Percentiles rank a stretch among this genome's conserved stretches.
phyloP scores from a whole-genome alignment of 2,888 invertebrate species.

The Diplolepis rosae region DNA sequence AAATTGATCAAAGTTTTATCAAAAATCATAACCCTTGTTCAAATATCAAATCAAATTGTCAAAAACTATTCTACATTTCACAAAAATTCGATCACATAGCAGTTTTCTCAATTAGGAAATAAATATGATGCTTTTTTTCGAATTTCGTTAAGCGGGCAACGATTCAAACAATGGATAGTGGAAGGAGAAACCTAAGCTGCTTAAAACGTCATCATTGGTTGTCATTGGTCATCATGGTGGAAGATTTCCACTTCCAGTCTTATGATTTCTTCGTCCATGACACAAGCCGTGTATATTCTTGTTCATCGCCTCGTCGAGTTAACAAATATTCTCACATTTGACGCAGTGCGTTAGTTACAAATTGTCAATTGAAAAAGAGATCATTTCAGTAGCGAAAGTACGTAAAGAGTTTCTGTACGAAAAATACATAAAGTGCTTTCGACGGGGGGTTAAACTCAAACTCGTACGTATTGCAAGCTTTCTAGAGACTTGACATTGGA shows the following conservation, averaged over 20 bases:
- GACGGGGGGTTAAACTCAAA: not conserved
- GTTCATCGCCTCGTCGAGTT: slow-evolving; percentile 24
- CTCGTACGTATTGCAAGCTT: slow-evolving; percentile 16
- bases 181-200: too few relatives aligned
- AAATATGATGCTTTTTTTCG: too few relatives aligned
- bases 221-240: slow-evolving; percentile 14
- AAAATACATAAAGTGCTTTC: slow-evolving; percentile 12
- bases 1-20: too few relatives aligned
- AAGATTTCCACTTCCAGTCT: not conserved
- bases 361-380: slow-evolving; percentile 53
- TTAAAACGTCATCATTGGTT: not conserved
- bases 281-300: slow-evolving; percentile 28
- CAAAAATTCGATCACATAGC: too few relatives aligned
- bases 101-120: too few relatives aligned
- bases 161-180: not conserved
- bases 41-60: too few relatives aligned
- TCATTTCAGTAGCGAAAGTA: slow-evolving; percentile 51
- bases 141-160: too few relatives aligned
- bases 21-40: too few relatives aligned
- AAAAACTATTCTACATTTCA: too few relatives aligned
- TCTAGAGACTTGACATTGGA: slow-evolving; percentile 65
- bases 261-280: slow-evolving; percentile 18
- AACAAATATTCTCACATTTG: slow-evolving; percentile 23
- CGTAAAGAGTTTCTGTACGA: slow-evolving; percentile 11
- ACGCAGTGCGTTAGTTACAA: slow-evolving; percentile 68